Percentiles rank a stretch among this genome's conserved stretches.
phyloP scores from a whole-genome alignment of 2,888 invertebrate genomes.

The Piscicola geometra region DNA sequence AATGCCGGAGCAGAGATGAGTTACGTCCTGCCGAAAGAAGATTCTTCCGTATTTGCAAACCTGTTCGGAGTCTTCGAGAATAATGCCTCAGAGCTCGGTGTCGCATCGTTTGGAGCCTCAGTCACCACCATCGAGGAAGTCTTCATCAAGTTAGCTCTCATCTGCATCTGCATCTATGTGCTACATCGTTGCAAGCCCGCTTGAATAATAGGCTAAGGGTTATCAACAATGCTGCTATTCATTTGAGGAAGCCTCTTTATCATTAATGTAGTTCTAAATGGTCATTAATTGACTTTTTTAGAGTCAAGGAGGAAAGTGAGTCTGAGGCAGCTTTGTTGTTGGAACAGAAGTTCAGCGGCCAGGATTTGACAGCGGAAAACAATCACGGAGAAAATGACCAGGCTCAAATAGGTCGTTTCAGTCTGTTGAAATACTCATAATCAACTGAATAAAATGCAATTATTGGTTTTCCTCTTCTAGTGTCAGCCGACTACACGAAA shows the following conservation, averaged over 20 bases:
- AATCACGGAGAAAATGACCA: too few relatives aligned
- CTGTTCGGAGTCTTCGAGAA: slow-evolving; percentile 50
- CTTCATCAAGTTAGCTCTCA: slow-evolving; percentile 50
- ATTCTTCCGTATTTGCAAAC: slow-evolving; percentile 46
- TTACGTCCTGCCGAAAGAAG: slow-evolving; percentile 51
- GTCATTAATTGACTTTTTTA: not conserved
- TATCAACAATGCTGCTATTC: too few relatives aligned
- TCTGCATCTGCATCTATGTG: too few relatives aligned
- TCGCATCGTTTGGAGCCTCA: slow-evolving; percentile 75
- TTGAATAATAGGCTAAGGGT: too few relatives aligned
- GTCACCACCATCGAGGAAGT: slow-evolving; percentile 86
- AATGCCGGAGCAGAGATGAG: slow-evolving; percentile 51
- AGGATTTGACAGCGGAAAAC: not conserved
- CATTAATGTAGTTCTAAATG: slow-evolving; percentile 6
- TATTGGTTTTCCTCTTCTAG: too few relatives aligned
- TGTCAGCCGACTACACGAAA: not conserved
- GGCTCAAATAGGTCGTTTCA: not conserved
- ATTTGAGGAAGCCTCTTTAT: too few relatives aligned
- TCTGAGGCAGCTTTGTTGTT: not conserved
- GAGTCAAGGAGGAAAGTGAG: not conserved
- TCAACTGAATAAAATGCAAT: too few relatives aligned
- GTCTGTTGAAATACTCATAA: not conserved
- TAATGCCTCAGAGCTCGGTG: slow-evolving; percentile 59
- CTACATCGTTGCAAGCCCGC: too few relatives aligned
- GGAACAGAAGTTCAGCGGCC: not conserved